Percentiles rank a stretch among this genome's conserved stretches.
These are phyloP conservation scores for Ochotona princeps DNA, from an alignment of 2,113 vertebrate species.

Conservation along the genomic window DNA sequence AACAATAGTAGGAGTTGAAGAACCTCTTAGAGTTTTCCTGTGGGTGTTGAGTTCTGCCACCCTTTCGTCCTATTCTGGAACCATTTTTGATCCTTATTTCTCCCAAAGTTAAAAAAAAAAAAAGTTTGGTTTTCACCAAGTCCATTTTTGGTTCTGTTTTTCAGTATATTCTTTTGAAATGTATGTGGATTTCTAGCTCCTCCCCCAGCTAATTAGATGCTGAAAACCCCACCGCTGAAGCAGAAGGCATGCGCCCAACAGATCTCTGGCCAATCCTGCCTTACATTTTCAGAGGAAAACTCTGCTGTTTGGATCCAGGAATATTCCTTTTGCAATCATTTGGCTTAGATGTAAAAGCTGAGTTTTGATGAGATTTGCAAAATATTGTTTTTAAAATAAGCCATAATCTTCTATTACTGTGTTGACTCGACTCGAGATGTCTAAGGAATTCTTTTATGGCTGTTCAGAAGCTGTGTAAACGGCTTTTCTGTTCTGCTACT, in stretches of 20 bases:
- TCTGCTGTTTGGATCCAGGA: constrained; percentile 43
- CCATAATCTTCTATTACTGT: constrained; percentile 46
- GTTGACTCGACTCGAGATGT: constrained; percentile 35
- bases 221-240: constrained; percentile 12
- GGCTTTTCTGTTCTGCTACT: constrained; percentile 41
- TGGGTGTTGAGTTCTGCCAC: constrained; percentile 19
- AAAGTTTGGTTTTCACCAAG: background rate
- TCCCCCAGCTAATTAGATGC: background rate
- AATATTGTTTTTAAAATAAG: constrained; percentile 32
- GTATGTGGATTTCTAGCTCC: constrained; percentile 1
- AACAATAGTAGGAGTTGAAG: constrained; percentile 18
- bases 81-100: constrained; percentile 32
- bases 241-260: constrained; percentile 8
- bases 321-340: constrained; percentile 60
- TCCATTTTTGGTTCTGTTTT: constrained; percentile 22
- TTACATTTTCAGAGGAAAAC: constrained; percentile 35
- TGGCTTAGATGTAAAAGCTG: constrained; percentile 59
- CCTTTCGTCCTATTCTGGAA: constrained; percentile 40
- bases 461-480: constrained; percentile 12
- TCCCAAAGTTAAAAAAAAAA: constrained; percentile 46
- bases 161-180: background rate
- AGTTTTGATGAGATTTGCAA: constrained; percentile 60
- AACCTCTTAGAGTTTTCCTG: constrained; percentile 21
- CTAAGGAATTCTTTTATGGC: constrained; percentile 43
- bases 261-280: background rate